A percentile compares a stretch with the other conserved stretches of the same genome.
Conservation (phyloP, 2,888 invertebrate genomes). For the Chirona hameri region DNA sequence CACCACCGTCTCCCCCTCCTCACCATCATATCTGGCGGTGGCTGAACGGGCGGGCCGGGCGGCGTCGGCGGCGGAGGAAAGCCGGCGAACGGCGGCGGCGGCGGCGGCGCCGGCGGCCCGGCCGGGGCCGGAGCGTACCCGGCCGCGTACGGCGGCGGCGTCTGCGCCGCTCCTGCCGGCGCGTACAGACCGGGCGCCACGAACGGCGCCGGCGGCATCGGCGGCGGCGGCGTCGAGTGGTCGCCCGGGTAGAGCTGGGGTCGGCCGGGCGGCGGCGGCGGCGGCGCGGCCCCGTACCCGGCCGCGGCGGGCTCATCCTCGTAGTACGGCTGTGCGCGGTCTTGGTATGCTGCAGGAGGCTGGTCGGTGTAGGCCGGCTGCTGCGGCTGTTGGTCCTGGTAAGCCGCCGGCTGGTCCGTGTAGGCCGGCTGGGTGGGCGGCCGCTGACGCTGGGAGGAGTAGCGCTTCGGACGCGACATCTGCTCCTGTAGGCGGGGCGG, state of each 20-base stretch:
- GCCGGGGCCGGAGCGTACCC: conserved; percentile 34
- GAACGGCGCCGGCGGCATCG: conserved; percentile 30
- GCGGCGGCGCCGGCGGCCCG: conserved; percentile 32
- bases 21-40: conserved; percentile 40
- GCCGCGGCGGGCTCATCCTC: background rate
- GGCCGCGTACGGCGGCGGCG: conserved; percentile 30
- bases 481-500: conserved; percentile 43
- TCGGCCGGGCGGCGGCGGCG: conserved; percentile 3
- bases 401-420: conserved; percentile 34
- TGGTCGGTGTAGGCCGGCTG: conserved; percentile 42
- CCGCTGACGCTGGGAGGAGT: conserved; percentile 63
- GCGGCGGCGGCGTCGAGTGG: conserved; percentile 30
- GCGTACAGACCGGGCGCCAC: conserved; percentile 7
- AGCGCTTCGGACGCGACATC: conserved; percentile 59
- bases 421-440: conserved; percentile 43
- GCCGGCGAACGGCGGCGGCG: conserved; percentile 30
- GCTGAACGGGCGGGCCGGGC: conserved; percentile 37
- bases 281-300: background rate
- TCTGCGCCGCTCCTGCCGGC: background rate
- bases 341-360: background rate
- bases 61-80: conserved; percentile 37
- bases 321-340: conserved; percentile 32
- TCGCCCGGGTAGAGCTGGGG: background rate
- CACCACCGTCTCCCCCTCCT: conserved; percentile 37
- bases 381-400: conserved; percentile 46